These are phyloP conservation scores for Kradibia gibbosae DNA, from an alignment of 1,140 invertebrate genomes.

Conservation along the genomic window DNA sequence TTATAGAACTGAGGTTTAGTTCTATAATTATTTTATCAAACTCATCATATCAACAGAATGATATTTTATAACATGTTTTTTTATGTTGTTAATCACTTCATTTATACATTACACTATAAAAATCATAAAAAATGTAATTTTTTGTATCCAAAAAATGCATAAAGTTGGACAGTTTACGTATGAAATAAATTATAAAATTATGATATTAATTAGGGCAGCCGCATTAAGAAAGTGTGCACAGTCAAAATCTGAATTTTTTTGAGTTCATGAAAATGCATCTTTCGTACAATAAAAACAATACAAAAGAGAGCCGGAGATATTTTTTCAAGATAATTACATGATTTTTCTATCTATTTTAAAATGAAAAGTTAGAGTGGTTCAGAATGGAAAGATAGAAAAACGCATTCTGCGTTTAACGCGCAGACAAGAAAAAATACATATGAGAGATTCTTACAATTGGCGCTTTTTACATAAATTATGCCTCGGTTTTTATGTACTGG, in stretches of 20 bases:
- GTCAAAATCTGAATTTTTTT: not conserved
- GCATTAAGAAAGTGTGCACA: slow-evolving; percentile 5
- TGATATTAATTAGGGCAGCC: not conserved
- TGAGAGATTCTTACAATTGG: slow-evolving; percentile 40
- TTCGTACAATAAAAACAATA: not conserved
- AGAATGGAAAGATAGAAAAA: slow-evolving; percentile 5
- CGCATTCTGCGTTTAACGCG: slow-evolving; percentile 1
- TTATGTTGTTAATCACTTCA: not conserved
- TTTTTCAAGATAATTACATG: not conserved
- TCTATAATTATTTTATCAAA: not conserved
- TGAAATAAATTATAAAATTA: slow-evolving; percentile 1
- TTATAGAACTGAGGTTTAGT: not conserved
- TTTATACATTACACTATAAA: not conserved
- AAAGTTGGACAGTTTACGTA: not conserved
- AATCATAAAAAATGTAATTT: not conserved
- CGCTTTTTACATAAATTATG: slow-evolving; percentile 40
- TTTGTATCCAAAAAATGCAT: slow-evolving; percentile 4
- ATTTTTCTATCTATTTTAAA: slow-evolving; percentile 12
- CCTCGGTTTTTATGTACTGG: slow-evolving; percentile 35
- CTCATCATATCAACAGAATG: not conserved
- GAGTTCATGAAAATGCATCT: slow-evolving; percentile 20
- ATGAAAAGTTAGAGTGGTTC: not conserved
- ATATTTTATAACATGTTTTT: not conserved
- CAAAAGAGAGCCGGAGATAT: slow-evolving; percentile 6
- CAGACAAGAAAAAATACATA: slow-evolving; percentile 12